Base-by-base conservation (phyloP, 2,888 invertebrate genomes). In the Toxonevra muliebris region DNA sequence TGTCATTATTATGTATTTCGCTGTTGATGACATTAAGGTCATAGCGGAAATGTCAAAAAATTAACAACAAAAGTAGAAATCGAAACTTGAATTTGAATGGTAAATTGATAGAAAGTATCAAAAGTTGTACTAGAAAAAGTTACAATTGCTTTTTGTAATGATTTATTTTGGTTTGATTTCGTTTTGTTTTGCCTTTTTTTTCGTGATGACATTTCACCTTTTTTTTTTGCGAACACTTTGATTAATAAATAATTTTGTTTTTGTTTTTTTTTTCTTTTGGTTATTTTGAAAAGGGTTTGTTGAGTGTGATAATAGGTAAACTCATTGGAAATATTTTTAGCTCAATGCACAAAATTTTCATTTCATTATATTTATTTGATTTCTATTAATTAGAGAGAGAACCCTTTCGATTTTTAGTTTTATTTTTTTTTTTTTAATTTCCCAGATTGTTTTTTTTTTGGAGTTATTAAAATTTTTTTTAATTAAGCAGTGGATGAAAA, bases 321-420 rank as follows among this genome's bases (percentile, higher is more conserved):
- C 2, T 30, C 30, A 30, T 30, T 30, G 30, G 30, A 30, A 30
- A 61, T 19, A 13, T 12, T 61, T 61, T 50, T 48, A 19, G 8
- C 50, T 59, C 65, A 65, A 59, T 65, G 57, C 9, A 64, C 64
- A 57, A 41, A 20, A 50, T n/a, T 48, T 64, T 64, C 64, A 57
- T 64, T 64, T 54, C 15, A 55, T 63, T 60, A 19, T 45, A 17
- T n/a, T 58, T 40, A 58, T 58, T 5, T 48, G 8, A 15, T 53
- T 53, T 17, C 53, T 53, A 30, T 30, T 30, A 30, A 30, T 30
- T 30, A 30, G 30, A 30, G 7, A 30, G 30, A 30, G 7, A 30
- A 30, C 30, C 30, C 30, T 30, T 30, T 30, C 30, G 30, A 30
- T 30, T 30, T 53, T 53, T 2, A 53, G 17, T 53, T 53, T 53